These are phyloP conservation scores for Dasypolia templi DNA, from an alignment of 2,888 invertebrate genomes.

Conservation along the genomic window DNA sequence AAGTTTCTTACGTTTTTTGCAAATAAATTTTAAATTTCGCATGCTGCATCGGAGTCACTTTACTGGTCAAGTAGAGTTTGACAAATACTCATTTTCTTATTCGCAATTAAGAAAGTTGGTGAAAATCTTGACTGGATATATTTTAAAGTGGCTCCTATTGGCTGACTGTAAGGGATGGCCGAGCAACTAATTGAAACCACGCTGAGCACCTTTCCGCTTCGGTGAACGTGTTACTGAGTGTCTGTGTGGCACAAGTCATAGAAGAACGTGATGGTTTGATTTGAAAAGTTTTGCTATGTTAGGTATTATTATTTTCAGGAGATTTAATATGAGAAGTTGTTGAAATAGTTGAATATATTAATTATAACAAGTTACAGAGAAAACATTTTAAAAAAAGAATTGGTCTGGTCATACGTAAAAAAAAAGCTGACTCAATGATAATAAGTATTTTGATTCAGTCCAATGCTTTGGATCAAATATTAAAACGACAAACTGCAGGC, in stretches of 20 bases:
- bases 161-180: conserved; percentile 68
- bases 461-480: neutral
- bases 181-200: conserved; percentile 80
- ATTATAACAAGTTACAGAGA: neutral
- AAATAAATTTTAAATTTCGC: no score
- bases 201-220: conserved; percentile 78
- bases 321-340: neutral
- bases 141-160: conserved; percentile 67
- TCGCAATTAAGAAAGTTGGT: neutral
- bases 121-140: conserved; percentile 57
- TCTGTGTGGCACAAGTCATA: conserved; percentile 55
- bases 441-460: neutral
- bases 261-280: neutral
- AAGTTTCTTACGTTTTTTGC: neutral
- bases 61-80: conserved; percentile 2
- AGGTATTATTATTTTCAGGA: neutral
- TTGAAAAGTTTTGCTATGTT: neutral
- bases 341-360: neutral
- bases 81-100: neutral
- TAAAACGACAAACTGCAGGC: no score
- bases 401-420: neutral
- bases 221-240: conserved; percentile 66
- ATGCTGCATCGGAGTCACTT: neutral
- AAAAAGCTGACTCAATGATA: neutral
- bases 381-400: no score